Evolutionary conservation across 2,888 invertebrate species (phyloP).

Genomic region (Rambutsinella grinnellia): DNA sequence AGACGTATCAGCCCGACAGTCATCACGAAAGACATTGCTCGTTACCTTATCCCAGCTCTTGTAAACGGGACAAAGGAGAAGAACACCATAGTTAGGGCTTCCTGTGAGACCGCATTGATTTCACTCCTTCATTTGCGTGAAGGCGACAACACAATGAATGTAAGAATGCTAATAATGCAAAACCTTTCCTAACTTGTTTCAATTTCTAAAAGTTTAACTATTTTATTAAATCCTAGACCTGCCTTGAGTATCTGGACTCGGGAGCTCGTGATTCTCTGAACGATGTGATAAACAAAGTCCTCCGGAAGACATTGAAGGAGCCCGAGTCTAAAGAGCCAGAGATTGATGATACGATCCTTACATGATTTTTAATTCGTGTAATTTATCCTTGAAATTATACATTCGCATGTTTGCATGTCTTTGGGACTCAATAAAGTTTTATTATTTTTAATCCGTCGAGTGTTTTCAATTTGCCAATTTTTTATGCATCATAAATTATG

Average conservation of each 20-base stretch:
- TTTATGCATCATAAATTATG: too few relatives aligned
- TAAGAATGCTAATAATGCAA: constrained; percentile 70
- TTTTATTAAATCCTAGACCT: constrained; percentile 71
- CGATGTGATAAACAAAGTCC: constrained; percentile 90
- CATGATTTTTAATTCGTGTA: too few relatives aligned
- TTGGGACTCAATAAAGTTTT: too few relatives aligned
- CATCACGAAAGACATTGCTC: constrained; percentile 76
- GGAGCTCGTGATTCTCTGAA: constrained; percentile 90
- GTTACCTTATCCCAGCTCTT: constrained; percentile 86
- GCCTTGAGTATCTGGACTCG: constrained; percentile 80
- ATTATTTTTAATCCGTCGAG: too few relatives aligned
- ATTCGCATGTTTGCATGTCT: too few relatives aligned
- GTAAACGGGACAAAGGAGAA: constrained; percentile 99
- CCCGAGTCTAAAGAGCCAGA: constrained; percentile 91
- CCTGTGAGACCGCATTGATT: constrained; percentile 92
- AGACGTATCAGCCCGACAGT: constrained; percentile 68
- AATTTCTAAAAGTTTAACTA: constrained; percentile 24
- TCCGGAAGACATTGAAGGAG: constrained; percentile 82
- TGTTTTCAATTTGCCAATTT: too few relatives aligned
- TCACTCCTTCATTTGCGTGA: constrained; percentile 84
- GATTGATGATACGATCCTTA: constrained; percentile 90
- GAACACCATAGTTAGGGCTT: constrained; percentile 93
- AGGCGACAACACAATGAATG: constrained; percentile 81
- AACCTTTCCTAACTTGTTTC: neutral
- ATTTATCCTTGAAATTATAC: too few relatives aligned